A percentile compares a stretch with the other conserved stretches of the same genome.
These are phyloP conservation scores for Acanthis flammea DNA, from an alignment of 2,797 vertebrate species.

Conservation along the genomic window DNA sequence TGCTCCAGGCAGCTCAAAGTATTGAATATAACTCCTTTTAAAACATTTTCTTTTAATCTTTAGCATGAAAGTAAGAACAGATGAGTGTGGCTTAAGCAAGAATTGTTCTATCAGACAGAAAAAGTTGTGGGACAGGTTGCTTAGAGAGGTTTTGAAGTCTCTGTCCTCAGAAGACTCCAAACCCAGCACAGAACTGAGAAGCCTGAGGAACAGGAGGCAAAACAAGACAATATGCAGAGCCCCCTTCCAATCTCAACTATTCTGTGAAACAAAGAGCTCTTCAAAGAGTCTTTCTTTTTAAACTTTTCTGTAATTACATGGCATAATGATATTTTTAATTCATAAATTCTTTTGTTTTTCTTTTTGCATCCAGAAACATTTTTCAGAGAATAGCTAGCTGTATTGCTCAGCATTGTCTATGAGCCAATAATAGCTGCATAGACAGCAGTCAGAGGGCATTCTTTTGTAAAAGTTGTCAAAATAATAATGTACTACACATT, in stretches of 20 bases:
- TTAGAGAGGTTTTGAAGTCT: neutral
- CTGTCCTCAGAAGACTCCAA: neutral
- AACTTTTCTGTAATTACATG: neutral
- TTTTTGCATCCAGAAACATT: neutral
- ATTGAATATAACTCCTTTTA: neutral
- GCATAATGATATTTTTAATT: constrained; percentile 11
- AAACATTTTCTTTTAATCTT: neutral
- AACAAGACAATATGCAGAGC: neutral
- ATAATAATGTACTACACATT: neutral
- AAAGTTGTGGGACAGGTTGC: neutral
- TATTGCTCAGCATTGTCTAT: neutral
- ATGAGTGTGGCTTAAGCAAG: neutral
- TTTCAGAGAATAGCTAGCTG: neutral
- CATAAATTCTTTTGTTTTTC: neutral
- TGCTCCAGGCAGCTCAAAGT: neutral
- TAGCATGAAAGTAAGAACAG: neutral
- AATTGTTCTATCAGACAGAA: neutral
- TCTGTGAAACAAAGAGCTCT: neutral
- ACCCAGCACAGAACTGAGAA: neutral
- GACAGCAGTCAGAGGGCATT: neutral
- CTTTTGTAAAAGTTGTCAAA: constrained; percentile 17
- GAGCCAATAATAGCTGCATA: neutral
- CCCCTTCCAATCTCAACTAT: neutral
- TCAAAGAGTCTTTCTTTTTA: neutral
- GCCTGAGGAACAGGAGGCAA: neutral